Conservation (phyloP, 2,113 vertebrate species). For the Erythrocercus mccallii region DNA sequence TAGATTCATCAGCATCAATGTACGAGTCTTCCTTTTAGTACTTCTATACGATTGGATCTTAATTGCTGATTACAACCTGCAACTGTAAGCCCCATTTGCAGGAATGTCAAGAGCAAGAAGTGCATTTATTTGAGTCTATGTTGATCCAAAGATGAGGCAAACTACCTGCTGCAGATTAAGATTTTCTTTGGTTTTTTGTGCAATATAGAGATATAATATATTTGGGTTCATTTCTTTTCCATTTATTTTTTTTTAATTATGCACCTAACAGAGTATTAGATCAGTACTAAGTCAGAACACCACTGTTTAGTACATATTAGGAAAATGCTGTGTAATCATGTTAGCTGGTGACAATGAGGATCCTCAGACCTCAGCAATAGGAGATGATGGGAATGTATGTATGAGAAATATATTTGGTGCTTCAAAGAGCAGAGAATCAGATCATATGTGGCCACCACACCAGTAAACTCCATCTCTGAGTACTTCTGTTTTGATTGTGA, state of each 20-base stretch:
- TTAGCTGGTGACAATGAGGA: not conserved
- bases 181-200: not conserved
- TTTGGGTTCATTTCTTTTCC: not conserved
- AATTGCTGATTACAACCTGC: not conserved
- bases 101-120: not conserved
- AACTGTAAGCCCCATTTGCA: not conserved
- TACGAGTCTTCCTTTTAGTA: not conserved
- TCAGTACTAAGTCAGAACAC: not conserved
- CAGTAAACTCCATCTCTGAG: not conserved
- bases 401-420: not conserved
- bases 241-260: not conserved
- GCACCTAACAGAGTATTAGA: not conserved
- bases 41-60: not conserved
- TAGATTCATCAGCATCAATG: not conserved
- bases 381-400: not conserved
- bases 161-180: not conserved
- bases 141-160: not conserved
- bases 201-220: not conserved
- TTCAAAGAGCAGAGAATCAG: not conserved
- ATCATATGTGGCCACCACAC: not conserved
- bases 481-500: not conserved
- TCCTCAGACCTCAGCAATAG: not conserved
- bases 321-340: not conserved
- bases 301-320: not conserved
- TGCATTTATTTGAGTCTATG: not conserved